A percentile compares a stretch with the other conserved stretches of the same genome.
Conservation (phyloP, 2,113 vertebrate species). For the Climacteris rufus region DNA sequence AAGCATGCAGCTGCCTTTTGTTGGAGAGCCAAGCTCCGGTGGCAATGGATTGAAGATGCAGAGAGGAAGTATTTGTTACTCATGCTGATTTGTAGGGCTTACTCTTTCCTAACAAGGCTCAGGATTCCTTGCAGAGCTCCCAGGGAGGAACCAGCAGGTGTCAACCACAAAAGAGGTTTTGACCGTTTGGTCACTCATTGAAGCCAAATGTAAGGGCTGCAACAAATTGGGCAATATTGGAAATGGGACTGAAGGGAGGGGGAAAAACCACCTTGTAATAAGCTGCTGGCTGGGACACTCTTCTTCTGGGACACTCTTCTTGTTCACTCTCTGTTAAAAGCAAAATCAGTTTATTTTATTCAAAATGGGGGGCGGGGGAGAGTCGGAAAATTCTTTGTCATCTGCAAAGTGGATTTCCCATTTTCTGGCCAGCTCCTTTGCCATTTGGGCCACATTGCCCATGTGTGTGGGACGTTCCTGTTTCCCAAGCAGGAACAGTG, state of each 20-base stretch:
- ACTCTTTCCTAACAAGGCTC: neutral
- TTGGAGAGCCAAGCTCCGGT: neutral
- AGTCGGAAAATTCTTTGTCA: neutral
- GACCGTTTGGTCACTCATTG: neutral
- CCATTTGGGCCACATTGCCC: rapidly evolving
- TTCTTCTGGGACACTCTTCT: neutral
- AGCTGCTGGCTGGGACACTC: neutral
- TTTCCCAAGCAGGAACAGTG: rapidly evolving
- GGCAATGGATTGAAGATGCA: neutral
- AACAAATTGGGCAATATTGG: neutral
- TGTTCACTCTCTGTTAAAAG: neutral
- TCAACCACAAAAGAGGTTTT: neutral
- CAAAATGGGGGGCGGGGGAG: rapidly evolving
- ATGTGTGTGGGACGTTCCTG: rapidly evolving
- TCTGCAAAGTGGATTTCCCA: neutral
- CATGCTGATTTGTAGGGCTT: neutral
- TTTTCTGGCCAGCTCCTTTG: neutral
- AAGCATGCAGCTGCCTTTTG: neutral
- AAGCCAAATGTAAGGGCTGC: neutral
- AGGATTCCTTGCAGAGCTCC: neutral
- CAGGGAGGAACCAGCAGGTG: neutral
- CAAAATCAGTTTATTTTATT: neutral
- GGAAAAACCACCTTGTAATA: neutral
- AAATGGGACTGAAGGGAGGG: neutral
- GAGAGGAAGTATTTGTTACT: neutral